phyloP scores from a whole-genome alignment of 2,888 invertebrate species.

The Harpalus rufipes region DNA sequence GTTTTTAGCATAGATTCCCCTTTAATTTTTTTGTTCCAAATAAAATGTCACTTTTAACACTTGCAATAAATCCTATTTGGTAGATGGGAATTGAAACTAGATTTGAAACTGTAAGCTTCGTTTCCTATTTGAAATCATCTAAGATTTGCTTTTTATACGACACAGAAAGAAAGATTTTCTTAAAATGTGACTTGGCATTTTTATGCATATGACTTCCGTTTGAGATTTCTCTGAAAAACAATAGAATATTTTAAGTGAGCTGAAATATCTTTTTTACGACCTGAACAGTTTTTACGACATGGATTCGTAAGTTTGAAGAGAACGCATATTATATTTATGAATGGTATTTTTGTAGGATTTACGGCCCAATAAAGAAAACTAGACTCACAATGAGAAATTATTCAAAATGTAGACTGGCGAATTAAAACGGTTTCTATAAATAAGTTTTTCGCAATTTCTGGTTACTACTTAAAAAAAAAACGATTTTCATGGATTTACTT shows the following conservation, averaged over 20 bases:
- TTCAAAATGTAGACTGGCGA: too few relatives aligned
- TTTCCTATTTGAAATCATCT: not conserved
- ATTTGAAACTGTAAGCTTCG: not conserved
- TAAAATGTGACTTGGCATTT: slow-evolving; percentile 14
- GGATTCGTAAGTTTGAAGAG: slow-evolving; percentile 29
- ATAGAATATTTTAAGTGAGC: slow-evolving; percentile 43
- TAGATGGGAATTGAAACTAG: not conserved
- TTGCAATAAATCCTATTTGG: not conserved
- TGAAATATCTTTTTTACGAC: slow-evolving; percentile 45
- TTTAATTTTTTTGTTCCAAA: too few relatives aligned
- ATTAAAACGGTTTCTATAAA: too few relatives aligned
- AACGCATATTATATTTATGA: slow-evolving; percentile 21
- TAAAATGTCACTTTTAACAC: not conserved
- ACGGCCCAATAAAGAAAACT: not conserved
- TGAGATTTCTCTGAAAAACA: slow-evolving; percentile 30
- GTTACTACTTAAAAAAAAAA: too few relatives aligned
- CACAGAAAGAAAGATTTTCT: not conserved
- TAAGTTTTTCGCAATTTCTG: too few relatives aligned
- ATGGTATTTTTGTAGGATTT: not conserved
- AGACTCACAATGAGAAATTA: not conserved
- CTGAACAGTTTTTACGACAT: slow-evolving; percentile 33
- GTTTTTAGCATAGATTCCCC: too few relatives aligned
- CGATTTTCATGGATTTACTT: too few relatives aligned
- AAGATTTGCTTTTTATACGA: not conserved
- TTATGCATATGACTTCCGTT: slow-evolving; percentile 14